phyloP scores from a whole-genome alignment of 2,888 invertebrate species.

The Caenorhabditis japonica region DNA sequence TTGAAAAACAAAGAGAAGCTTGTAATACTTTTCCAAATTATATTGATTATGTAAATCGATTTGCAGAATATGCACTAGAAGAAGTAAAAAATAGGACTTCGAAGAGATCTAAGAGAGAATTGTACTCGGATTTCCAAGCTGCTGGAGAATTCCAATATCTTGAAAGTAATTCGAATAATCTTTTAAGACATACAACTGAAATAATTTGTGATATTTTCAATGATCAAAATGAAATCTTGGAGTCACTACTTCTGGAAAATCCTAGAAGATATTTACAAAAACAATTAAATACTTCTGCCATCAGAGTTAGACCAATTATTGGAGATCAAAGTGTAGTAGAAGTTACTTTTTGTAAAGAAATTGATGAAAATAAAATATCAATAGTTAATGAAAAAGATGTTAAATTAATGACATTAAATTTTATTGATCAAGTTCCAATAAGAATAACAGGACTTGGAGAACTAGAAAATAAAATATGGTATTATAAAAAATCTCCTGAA shows the following conservation, averaged over 20 bases:
- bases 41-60: conserved; percentile 31
- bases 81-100: conserved; percentile 9
- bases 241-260: conserved; percentile 4
- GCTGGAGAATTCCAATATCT: no score
- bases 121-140: conserved; percentile 10
- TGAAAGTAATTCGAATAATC: conserved; percentile 8
- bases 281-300: conserved; percentile 28
- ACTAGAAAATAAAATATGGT: conserved; percentile 54
- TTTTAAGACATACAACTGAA: conserved; percentile 8
- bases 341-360: conserved; percentile 50
- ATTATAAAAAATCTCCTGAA: no score
- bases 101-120: neutral
- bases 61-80: conserved; percentile 18
- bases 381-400: no score
- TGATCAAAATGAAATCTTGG: neutral
- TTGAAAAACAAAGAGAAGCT: conserved; percentile 39
- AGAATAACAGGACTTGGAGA: conserved; percentile 52
- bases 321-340: conserved; percentile 25
- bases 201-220: no score
- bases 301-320: conserved; percentile 26
- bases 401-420: conserved; percentile 33
- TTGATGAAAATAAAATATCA: no score
- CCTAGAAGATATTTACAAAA: conserved; percentile 26
- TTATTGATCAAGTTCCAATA: conserved; percentile 36
- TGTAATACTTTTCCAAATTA: conserved; percentile 42